Evolutionary conservation across 2,113 vertebrate species (phyloP), one percentile per base, ranked within the genome.

Genomic region (Arothron firmamentum): DNA sequence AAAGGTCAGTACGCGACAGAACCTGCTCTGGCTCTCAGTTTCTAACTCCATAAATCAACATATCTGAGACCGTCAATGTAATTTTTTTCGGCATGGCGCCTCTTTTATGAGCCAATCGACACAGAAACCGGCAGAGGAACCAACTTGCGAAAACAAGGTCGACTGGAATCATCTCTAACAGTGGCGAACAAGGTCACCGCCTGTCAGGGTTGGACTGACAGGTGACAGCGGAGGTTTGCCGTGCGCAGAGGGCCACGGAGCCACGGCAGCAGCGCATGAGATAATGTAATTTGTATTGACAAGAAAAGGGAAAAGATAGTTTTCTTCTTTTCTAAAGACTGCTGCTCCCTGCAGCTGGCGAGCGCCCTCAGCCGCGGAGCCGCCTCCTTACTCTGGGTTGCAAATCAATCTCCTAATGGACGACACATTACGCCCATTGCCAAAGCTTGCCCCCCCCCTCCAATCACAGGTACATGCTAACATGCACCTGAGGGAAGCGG

Each of bases 181-280:
- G 87, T 67, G 72, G 74, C 52, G 58, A 46, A 56, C 83, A 88
- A 89, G 85, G 90, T 88, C 88, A 79, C 63, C n/a, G 73, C 70
- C 78, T 55, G 70, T 87, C 84, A 82, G 64, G 34, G 19, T 28
- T 57, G 86, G 87, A 91, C 80, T 88, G 87, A 81, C 88, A 90
- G 77, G 70, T 88, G 87, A 87, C 85, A 87, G 86, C 48, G 57
- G 73, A 80, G 71, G 75, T 72, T 69, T 53, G 68, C 71, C 79
- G 73, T 56, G 69, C 18, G 16, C 17, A 21, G 57, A 45, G 67
- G 16, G 56, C 6, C 23, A 56, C 50, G 65, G 61, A 63, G 20
- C 56, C 25, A 64, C n/a, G 34, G 45, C 55, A 77, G 49, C 59
- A 67, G 34, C 67, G 20, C 61, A 65, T 72, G 69, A 66, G 67